phyloP scores from a whole-genome alignment of 2,888 invertebrate species.

The Idaea aversata region DNA sequence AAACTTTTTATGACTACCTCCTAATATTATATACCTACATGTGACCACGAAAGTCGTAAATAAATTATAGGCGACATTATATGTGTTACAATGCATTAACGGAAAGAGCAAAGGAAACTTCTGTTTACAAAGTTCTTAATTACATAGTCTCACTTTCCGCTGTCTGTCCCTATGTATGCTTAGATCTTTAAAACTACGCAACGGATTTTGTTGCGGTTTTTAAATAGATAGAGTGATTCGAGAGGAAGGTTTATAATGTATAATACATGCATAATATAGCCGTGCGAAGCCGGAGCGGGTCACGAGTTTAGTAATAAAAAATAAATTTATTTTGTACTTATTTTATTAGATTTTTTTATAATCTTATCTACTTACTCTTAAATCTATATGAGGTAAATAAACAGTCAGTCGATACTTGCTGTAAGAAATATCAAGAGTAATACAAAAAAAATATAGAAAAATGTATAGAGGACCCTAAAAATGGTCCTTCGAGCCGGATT shows the following conservation, averaged over 20 bases:
- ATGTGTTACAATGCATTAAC: not conserved
- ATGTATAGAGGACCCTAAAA: not conserved
- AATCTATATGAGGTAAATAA: not conserved
- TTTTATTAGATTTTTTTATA: not conserved
- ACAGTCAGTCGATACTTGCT: not conserved
- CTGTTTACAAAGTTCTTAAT: not conserved
- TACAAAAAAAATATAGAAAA: not conserved
- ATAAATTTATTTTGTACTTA: not conserved
- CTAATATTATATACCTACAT: not conserved
- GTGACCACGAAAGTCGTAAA: not conserved
- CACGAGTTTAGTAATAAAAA: not conserved
- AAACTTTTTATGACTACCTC: not conserved
- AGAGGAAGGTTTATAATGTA: no score
- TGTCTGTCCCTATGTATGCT: no score
- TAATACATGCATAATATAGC: no score
- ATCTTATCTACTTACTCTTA: not conserved
- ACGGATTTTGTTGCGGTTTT: no score
- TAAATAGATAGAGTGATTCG: no score
- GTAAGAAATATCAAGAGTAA: not conserved
- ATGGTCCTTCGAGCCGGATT: not conserved
- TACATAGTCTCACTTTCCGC: no score
- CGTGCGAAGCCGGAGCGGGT: no score
- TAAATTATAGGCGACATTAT: not conserved
- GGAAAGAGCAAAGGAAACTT: not conserved
- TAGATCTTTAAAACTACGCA: no score